Evolutionary conservation across 2,113 vertebrate genomes (phyloP).

Genomic region (Myotis brandtii): DNA sequence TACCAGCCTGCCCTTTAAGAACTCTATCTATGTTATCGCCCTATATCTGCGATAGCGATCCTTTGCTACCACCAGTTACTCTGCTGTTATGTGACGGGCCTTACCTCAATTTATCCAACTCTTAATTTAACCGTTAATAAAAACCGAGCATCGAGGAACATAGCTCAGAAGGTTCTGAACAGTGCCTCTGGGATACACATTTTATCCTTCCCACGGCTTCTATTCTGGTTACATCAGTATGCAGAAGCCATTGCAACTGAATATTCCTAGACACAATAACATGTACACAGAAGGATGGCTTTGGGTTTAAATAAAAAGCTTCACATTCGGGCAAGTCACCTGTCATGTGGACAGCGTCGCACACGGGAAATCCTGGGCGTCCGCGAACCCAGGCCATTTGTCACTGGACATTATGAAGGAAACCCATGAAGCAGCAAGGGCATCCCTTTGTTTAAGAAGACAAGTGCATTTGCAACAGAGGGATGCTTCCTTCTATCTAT

Average conservation of each 20-base stretch:
- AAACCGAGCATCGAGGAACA: slow-evolving; percentile 80
- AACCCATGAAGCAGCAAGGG: slow-evolving; percentile 50
- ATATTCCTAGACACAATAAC: slow-evolving; percentile 84
- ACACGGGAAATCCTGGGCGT: slow-evolving; percentile 67
- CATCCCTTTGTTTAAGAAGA: slow-evolving; percentile 57
- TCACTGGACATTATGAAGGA: slow-evolving; percentile 80
- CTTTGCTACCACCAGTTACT: slow-evolving; percentile 56
- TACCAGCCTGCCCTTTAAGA: slow-evolving; percentile 8
- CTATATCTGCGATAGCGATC: slow-evolving; percentile 44
- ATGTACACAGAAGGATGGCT: slow-evolving; percentile 73
- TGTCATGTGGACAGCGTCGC: slow-evolving; percentile 51
- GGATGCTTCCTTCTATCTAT: not conserved
- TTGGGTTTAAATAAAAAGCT: slow-evolving; percentile 60
- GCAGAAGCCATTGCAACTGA: slow-evolving; percentile 79
- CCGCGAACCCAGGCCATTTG: slow-evolving; percentile 77
- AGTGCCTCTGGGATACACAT: slow-evolving; percentile 79
- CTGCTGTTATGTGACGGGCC: slow-evolving; percentile 64
- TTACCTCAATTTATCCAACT: slow-evolving; percentile 81
- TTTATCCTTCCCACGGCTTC: slow-evolving; percentile 79
- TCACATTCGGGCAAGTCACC: slow-evolving; percentile 61
- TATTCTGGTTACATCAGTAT: slow-evolving; percentile 84
- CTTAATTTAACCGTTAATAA: slow-evolving; percentile 84
- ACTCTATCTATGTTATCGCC: slow-evolving; percentile 4
- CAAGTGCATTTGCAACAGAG: slow-evolving; percentile 54
- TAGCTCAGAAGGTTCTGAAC: slow-evolving; percentile 79